Base-by-base conservation (phyloP, 2,888 invertebrate species). In the Tetramorium bicarinatum region DNA sequence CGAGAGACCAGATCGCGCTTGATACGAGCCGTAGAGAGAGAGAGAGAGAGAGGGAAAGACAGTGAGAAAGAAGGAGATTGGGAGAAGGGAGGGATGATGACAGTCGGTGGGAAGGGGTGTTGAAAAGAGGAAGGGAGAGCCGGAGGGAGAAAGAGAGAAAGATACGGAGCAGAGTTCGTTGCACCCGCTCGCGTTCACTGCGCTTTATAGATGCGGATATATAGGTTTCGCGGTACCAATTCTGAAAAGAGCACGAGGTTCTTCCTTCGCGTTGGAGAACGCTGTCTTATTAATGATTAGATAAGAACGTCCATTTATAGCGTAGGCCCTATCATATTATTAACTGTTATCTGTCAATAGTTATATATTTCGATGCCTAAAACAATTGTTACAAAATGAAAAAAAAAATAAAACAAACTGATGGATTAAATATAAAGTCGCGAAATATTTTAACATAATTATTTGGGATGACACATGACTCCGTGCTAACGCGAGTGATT, bases 151-250 rank as follows among this genome's bases (percentile, higher is more conserved):
- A 13, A n/a, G 52, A n/a, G 52, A 52, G 15, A 52, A 72, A 66
- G 85, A 71, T 75, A 62, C 76, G 80, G 80, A 85, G 85, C 88
- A 25, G 87, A 93, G 93, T 93, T 93, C 93, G 91, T 93, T 93
- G 93, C 93, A 92, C 93, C 91, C 93, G 88, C 87, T 87, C 85
- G 92, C 92, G 93, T 92, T 93, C 91, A 90, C 91, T 93, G 92
- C 92, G 92, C 93, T 92, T 91, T 89, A 85, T 89, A 89, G 88
- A 91, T 89, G 90, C 90, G 89, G 87, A 91, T 91, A 91, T 92
- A 90, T 92, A 91, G 92, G 88, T 91, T 91, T 88, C 90, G 88
- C 87, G 90, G 90, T 89, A 91, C 91, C 90, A 88, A 87, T 90
- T 88, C 87, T 87, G 87, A 89, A 88, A 89, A 89, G 88, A 79